These are phyloP conservation scores for Echeneis naucrates DNA, from an alignment of 2,797 vertebrate genomes.

Conservation along the genomic window DNA sequence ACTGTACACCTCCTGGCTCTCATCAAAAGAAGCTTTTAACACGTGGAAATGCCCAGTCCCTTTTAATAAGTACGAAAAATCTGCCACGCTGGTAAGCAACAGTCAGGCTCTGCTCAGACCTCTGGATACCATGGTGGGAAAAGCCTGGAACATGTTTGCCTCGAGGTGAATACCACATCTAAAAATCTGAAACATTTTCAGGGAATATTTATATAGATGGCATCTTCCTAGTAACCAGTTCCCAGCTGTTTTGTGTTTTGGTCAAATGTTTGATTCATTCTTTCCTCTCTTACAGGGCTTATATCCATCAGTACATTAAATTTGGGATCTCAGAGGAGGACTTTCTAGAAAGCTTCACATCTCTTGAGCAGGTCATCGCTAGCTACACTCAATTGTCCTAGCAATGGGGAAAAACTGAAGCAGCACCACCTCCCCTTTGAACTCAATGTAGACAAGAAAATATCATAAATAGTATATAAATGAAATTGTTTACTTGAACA, in stretches of 20 bases:
- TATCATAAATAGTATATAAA: background rate
- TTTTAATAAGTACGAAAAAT: slow-evolving; percentile 95
- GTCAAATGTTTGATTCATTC: background rate
- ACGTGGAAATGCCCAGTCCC: slow-evolving; percentile 90
- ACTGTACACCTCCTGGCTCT: slow-evolving; percentile 92
- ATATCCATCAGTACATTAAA: slow-evolving; percentile 93
- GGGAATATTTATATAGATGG: background rate
- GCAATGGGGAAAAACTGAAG: background rate
- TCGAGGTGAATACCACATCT: slow-evolving; percentile 88
- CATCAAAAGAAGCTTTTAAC: slow-evolving; percentile 81
- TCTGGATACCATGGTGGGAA: slow-evolving; percentile 89
- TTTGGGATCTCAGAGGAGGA: slow-evolving; percentile 95
- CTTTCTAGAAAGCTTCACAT: slow-evolving; percentile 93
- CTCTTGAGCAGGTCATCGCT: slow-evolving; percentile 93
- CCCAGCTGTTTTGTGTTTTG: background rate
- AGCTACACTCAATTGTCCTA: slow-evolving; percentile 88
- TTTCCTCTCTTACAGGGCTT: slow-evolving; percentile 85
- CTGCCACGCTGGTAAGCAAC: slow-evolving; percentile 93
- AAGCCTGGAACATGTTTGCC: slow-evolving; percentile 99
- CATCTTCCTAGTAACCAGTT: background rate
- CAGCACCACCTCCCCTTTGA: background rate
- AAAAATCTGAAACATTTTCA: background rate
- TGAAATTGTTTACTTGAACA: slow-evolving; percentile 1
- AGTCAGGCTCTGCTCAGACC: slow-evolving; percentile 92
- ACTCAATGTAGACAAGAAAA: background rate